Evolutionary conservation across 2,888 invertebrate genomes (phyloP), one percentile per base, ranked within the genome.

Genomic region (Cosmopolites sordidus): DNA sequence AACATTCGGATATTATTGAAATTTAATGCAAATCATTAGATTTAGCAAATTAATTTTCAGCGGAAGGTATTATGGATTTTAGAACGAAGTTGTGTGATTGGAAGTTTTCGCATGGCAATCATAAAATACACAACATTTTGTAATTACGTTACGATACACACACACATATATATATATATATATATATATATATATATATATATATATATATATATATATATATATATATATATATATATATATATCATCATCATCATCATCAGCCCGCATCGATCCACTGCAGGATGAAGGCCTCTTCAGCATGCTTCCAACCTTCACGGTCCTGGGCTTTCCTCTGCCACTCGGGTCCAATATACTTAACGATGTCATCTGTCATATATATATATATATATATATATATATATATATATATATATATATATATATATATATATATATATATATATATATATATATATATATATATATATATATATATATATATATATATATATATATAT

Each of bases 1-100:
- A 51, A 51, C 56, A 51, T 51, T 55, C 29, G 54, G 41, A 29
- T 27, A 50, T 50, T 54, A 55, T 55, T 56, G 56, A 56, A 56
- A 44, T 56, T 51, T 48, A 56, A 56, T 56, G 51, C 51, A 56
- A 56, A 51, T 56, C 48, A 22, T 45, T 51, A 47, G 39, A 12
- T 40, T 43, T 30, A 44, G 9, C 50, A 46, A 48, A 55, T 55
- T 51, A 55, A 55, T 55, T 22, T 51, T 50, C 22, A 12, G 37
- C 12, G 30, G 27, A 40, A 43, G 38, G 30, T 48, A 33, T 33
- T 33, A 12, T 12, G 12, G 33, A 33, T 33, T 33, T n/a, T 22
- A 8, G 3, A 22, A 5, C 22, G 8, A 22, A 5, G 8, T 22
- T 8, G 22, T 22, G 22, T n/a, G 22, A 3, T 22, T 5, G 8